These are phyloP conservation scores for Plotosus lineatus DNA, from an alignment of 2,113 vertebrate species.

Conservation along the genomic window DNA sequence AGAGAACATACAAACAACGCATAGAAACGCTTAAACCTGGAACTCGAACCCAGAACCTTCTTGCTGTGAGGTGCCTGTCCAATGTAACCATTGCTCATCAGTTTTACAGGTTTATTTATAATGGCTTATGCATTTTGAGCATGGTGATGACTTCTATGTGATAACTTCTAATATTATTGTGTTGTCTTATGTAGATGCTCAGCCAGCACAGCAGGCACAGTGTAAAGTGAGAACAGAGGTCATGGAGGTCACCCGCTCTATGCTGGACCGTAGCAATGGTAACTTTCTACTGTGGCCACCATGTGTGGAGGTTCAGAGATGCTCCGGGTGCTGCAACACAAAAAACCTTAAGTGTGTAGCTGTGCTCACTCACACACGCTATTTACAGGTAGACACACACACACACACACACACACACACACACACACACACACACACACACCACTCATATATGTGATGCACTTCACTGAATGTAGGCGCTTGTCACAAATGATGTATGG, in stretches of 20 bases:
- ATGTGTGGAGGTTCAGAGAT: constrained; percentile 95
- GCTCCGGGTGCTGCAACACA: constrained; percentile 96
- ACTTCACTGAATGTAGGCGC: no score
- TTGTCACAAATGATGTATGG: no score
- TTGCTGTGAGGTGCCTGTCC: no score
- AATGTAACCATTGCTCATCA: no score
- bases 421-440: no score
- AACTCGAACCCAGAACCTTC: no score
- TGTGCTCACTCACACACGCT: constrained; percentile 79
- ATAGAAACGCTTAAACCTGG: no score
- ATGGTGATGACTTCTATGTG: not conserved
- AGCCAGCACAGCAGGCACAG: constrained; percentile 84
- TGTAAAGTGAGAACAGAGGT: constrained; percentile 93
- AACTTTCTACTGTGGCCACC: constrained; percentile 94
- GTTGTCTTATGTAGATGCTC: constrained; percentile 67
- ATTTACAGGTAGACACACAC: constrained; percentile 67
- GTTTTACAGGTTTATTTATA: not conserved
- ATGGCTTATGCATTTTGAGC: not conserved
- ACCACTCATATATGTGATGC: no score
- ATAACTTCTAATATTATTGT: not conserved
- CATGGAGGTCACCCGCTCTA: constrained; percentile 87
- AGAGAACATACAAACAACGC: no score
- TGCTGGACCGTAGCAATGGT: constrained; percentile 91
- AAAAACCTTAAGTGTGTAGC: constrained; percentile 86
- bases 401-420: not conserved